Evolutionary conservation across 2,888 invertebrate genomes (phyloP), one percentile per base, ranked within the genome.

Genomic region (Mesoligia furuncula): DNA sequence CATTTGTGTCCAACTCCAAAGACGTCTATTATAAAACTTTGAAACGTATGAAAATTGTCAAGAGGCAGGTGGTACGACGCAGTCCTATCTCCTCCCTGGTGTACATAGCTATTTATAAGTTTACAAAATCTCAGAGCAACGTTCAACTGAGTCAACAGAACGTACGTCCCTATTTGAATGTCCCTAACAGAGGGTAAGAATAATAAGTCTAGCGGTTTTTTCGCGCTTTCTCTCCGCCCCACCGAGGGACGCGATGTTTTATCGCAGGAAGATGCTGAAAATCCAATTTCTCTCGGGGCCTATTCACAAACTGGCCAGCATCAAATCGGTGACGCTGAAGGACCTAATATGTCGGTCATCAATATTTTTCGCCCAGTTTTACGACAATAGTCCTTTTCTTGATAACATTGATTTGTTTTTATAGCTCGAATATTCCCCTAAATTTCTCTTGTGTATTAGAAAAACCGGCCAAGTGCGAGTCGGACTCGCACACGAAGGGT

Each of bases 201-300:
- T 86, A 86, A 85, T 83, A 84, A 84, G 76, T 76, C 78, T 77
- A 79, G 83, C 83, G 85, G 86, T 88, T 84, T 87, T 87, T 89
- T 84, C 70, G 57, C 75, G 70, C 65, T 67, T 81, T 73, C 73
- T 72, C 68, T 70, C 68, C 61, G 62, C 78, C 77, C 72, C 59
- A 39, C 11, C 42, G 74, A 82, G 80, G 77, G 80, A 74, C 68
- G 76, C 73, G 73, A 72, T 84, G 73, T 78, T 83, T 88, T 84
- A 87, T 87, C 84, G 67, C 66, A 78, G 69, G 74, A 69, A 84
- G 85, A 85, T 81, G 85, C 85, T 89, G 88, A 90, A 81, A 88
- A 89, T 88, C 88, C 88, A 88, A 91, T 91, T 90, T 92, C 92
- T 91, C 92, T 20, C 57, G 92, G 90, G 92, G 80, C 82, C 91